Base-by-base conservation (phyloP, 1,140 invertebrate genomes). In the Anthonomus grandis region DNA sequence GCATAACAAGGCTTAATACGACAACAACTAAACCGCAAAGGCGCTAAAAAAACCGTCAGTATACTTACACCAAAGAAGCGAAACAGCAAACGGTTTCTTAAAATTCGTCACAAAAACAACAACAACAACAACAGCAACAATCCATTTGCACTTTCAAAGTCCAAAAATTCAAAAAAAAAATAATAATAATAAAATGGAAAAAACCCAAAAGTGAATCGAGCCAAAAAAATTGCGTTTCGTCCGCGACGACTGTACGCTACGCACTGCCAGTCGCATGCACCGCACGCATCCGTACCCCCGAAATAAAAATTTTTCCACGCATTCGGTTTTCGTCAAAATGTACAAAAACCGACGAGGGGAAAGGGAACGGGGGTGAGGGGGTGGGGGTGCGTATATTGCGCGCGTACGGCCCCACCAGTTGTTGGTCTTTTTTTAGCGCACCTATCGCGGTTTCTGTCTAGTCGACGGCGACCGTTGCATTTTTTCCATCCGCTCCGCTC, bases 271-370 rank as follows among this genome's bases (percentile, higher is more conserved):
- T 47, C 53, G 42, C 53, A 47, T 57, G 55, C 53, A 56, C 53
- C 48, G 48, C 39, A 49, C 56, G 56, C 56, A 49, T 49, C 38
- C 44, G 22, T 17, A 41, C 12, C 21, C 12, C 31, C 31, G 17
- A 36, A 36, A 18, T 34, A 19, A 50, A 48, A 56, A 47, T 56
- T 51, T 63, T 59, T 65, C 62, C 59, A 65, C 64, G 63, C 64
- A 63, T 51, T 46, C 52, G 69, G 53, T 70, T 70, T 70, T 66
- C 65, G 59, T 68, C 67, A 70, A 70, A 70, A 73, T 71, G 70
- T 68, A 67, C 70, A 73, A 70, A 73, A 64, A 64, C 69, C 65
- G 68, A 67, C 67, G 64, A 62, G 47, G 47, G 48, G 4, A 36
- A 48, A 48, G 36, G 64, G 62, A 66, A 61, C 61, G 62, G 46